Conservation (phyloP, 2,888 invertebrate genomes). For the Agrenia bidenticulata region DNA sequence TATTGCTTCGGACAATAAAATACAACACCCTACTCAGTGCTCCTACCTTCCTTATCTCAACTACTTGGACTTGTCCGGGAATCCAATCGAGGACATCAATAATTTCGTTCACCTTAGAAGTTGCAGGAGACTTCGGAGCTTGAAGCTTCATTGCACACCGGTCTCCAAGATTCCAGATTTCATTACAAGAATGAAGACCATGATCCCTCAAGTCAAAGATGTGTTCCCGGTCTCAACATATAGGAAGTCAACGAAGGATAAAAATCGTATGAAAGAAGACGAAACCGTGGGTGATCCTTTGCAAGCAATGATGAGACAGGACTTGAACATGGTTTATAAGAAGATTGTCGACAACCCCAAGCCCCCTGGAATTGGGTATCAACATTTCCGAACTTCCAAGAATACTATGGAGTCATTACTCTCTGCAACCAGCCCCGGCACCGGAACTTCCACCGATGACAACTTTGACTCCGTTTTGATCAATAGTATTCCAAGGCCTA, state of each 20-base stretch:
- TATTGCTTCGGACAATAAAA: conserved; percentile 41
- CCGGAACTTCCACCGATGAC: background rate
- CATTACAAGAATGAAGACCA: conserved; percentile 25
- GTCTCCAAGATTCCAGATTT: conserved; percentile 22
- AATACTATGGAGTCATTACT: no score
- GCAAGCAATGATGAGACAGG: conserved; percentile 3
- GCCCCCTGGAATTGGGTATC: background rate
- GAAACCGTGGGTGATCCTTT: conserved; percentile 5
- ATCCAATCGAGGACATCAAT: conserved; percentile 37
- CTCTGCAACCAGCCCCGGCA: background rate
- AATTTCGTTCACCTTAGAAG: conserved; percentile 35
- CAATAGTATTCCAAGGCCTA: background rate
- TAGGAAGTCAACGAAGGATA: background rate
- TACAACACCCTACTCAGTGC: conserved; percentile 38
- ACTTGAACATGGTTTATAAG: background rate
- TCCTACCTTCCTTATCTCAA: conserved; percentile 36
- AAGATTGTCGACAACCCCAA: background rate
- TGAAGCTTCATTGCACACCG: conserved; percentile 42
- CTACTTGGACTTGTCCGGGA: conserved; percentile 42
- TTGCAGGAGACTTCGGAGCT: conserved; percentile 31
- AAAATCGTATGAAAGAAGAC: conserved; percentile 8
- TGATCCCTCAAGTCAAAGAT: conserved; percentile 36
- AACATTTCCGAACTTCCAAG: background rate
- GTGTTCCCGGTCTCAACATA: conserved; percentile 29
- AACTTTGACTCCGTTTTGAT: background rate